Conservation (phyloP, 2,113 vertebrate genomes). For the Nannospalax galili region DNA sequence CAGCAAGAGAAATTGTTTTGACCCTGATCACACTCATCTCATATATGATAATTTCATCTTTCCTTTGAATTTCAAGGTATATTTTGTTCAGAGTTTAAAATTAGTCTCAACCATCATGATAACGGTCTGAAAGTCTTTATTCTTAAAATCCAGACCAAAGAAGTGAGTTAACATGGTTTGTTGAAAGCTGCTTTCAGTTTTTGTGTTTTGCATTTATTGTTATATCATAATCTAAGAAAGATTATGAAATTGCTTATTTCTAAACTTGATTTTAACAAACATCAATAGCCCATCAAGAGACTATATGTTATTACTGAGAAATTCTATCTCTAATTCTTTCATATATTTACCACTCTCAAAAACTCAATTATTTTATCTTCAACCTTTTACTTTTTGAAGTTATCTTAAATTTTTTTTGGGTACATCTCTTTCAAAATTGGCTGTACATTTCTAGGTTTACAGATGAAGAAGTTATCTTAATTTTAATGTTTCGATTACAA, state of each 20-base stretch:
- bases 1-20: background rate
- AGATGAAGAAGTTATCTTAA: slow-evolving; percentile 51
- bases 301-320: background rate
- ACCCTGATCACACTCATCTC: background rate
- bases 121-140: background rate
- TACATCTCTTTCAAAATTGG: no score
- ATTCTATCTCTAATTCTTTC: background rate
- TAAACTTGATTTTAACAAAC: background rate
- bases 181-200: background rate
- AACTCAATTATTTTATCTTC: background rate
- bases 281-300: background rate
- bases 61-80: background rate
- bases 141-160: background rate
- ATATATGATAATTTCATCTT: background rate
- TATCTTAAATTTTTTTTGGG: slow-evolving; percentile 47
- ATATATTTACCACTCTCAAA: slow-evolving; percentile 30
- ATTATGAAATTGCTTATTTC: slow-evolving; percentile 5
- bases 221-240: background rate
- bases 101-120: background rate
- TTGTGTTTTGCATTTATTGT: slow-evolving; percentile 23
- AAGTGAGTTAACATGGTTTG: slow-evolving; percentile 9
- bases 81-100: slow-evolving; percentile 25
- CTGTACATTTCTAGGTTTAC: no score
- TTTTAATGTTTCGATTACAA: slow-evolving; percentile 18
- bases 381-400: slow-evolving; percentile 37